Evolutionary conservation across 2,888 invertebrate genomes (phyloP), one percentile per base, ranked within the genome.

Genomic region (Terebella lapidaria): DNA sequence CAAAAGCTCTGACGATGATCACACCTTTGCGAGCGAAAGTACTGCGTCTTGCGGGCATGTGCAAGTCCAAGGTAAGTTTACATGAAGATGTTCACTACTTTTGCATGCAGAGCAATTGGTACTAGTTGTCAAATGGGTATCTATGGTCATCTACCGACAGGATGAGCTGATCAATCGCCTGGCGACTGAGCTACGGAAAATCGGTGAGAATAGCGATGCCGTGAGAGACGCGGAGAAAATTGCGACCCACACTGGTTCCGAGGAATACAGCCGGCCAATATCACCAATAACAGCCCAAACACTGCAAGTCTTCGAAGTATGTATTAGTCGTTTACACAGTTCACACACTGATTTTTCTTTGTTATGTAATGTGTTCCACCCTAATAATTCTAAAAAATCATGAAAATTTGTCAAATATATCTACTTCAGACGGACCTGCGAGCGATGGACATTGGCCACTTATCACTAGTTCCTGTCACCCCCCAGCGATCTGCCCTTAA

Each of bases 1-100:
- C 68, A 46, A 68, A 70, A 45, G 69, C 72, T 3, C 56, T 66
- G 46, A 59, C 62, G 29, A 63, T 67, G 26, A 61, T 73, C 20
- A 70, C 72, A 3, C 67, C 71, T 30, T 58, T 75, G 20, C 64
- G 71, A 61, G 70, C 72, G n/a, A 70, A 70, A 53, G 68, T 75
- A 26, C 67, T 70, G 25, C 69, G 71, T 49, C 67, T 76, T 24
- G 64, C 71, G 22, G 67, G 71, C 57, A 71, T 72, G 45, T 76
- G 76, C 62, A 70, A 69, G 62, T 71, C 74, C 59, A 76, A 76
- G 71, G 74, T 74, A 62, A 30, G 66, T 49, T 10, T 22, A 35
- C 42, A 35, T 35, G 42, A 15, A 15, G 42, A 35, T 35, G n/a
- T 35, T 10, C 10, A n/a, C n/a, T n/a, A 35, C n/a, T 35, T 35